Percentiles rank a stretch among this genome's conserved stretches.
phyloP scores from a whole-genome alignment of 2,888 invertebrate genomes.

The Aphrophora alni region DNA sequence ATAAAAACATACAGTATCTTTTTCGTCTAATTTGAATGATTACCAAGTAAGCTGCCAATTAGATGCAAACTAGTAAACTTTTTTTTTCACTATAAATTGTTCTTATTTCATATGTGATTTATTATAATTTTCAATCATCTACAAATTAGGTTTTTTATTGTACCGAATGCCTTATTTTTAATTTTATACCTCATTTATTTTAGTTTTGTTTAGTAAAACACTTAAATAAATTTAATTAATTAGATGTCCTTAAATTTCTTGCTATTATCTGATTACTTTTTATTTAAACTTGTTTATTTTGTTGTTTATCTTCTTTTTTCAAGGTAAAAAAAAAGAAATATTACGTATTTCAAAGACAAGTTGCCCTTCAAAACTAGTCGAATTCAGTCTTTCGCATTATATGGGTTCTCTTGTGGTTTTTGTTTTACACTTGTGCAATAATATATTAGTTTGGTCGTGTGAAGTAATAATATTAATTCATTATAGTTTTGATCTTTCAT shows the following conservation, averaged over 20 bases:
- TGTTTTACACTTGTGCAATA: not conserved
- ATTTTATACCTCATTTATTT: not conserved
- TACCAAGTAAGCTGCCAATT: too few relatives aligned
- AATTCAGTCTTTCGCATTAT: not conserved
- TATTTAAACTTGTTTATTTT: not conserved
- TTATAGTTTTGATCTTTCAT: too few relatives aligned
- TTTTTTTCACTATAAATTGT: too few relatives aligned
- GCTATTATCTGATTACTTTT: not conserved
- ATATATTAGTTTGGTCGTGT: too few relatives aligned
- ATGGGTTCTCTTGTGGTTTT: not conserved
- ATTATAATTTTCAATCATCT: too few relatives aligned
- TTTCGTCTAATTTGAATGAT: too few relatives aligned
- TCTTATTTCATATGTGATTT: too few relatives aligned
- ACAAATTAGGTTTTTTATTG: not conserved
- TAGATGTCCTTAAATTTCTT: not conserved
- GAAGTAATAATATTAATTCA: too few relatives aligned
- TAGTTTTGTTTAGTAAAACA: not conserved
- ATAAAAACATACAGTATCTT: too few relatives aligned
- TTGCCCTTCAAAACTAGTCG: not conserved
- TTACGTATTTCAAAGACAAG: not conserved
- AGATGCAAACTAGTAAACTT: too few relatives aligned
- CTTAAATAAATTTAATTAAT: not conserved
- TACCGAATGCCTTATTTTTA: not conserved
- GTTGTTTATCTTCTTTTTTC: not conserved
- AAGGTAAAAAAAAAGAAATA: not conserved